phyloP scores from a whole-genome alignment of 2,113 vertebrate genomes.

The Electrona antarctica region DNA sequence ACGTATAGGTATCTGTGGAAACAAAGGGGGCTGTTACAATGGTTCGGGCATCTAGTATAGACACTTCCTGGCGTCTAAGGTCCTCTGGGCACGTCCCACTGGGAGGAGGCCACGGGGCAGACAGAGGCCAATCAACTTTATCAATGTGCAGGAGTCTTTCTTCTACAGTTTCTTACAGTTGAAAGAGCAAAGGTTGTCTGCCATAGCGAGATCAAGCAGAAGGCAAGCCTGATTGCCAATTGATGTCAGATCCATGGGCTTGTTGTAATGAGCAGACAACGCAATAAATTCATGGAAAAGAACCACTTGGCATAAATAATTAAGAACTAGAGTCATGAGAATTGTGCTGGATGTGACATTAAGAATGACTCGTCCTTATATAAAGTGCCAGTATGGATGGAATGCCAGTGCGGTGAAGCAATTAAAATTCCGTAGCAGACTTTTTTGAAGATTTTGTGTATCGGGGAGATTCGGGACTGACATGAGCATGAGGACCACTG shows the following conservation, averaged over 20 bases:
- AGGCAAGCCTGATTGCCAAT: not conserved
- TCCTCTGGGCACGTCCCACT: no score
- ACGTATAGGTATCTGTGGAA: no score
- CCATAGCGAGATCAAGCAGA: not conserved
- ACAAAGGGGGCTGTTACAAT: no score
- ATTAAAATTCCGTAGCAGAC: constrained; percentile 18
- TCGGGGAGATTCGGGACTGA: constrained; percentile 1
- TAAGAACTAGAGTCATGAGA: constrained; percentile 17
- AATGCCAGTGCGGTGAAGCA: not conserved
- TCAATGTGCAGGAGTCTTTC: no score
- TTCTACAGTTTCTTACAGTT: not conserved
- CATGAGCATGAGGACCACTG: not conserved
- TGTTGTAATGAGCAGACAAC: not conserved
- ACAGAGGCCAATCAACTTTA: no score
- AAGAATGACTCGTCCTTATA: not conserved
- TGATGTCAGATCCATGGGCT: no score
- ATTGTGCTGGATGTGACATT: no score
- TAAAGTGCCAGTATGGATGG: not conserved
- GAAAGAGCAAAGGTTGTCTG: not conserved
- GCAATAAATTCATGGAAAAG: not conserved
- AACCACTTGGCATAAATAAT: no score
- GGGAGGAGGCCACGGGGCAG: no score
- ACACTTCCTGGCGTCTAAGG: no score
- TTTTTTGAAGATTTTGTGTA: not conserved
- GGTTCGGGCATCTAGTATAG: no score